Base-by-base conservation (phyloP, 2,797 vertebrate species). In the Moxostoma hubbsi region DNA sequence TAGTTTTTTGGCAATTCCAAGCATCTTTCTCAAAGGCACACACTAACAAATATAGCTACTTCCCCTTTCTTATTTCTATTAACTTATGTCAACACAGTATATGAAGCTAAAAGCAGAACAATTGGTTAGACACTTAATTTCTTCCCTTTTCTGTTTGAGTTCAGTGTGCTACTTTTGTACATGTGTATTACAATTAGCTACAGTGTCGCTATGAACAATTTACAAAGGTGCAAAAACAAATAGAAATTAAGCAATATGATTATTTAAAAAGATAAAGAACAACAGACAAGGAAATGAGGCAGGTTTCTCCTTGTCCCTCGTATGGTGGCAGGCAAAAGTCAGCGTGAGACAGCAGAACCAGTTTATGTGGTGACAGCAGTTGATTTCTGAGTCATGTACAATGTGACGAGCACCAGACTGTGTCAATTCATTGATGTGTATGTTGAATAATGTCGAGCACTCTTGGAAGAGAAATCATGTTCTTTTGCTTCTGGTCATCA, bases 401-500 rank as follows among this genome's bases (percentile, higher is more conserved):
- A n/a, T 46, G 49, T 53, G 36, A 18, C 65, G 5, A 2, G 2
- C 12, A 59, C 9, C 47, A 70, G 15, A 36, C 36, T 4, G 36
- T 36, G 36, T 36, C 1, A 9, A 24, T 53, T 50, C 36, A n/a
- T 45, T 54, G 36, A n/a, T 18, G 47, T 62, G n/a, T 54, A 47
- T 53, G 47, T 68, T 77, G 5, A 13, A 7, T 50, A 50, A 46
- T 0, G 5, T 51, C 51, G 1, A 1, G 12, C 36, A 58, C 4
- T 62, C 2, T 9, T 36, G 18, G 18, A 6, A 59, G 12, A 59
- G 13, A 77, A 9, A 53, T 53, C 5, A 43, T 69, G 65, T 51
- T 59, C 47, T 77, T 77, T 77, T 58, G 11, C 49, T 58, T 36
- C 62, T 73, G 58, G 47, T 73, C 59, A 12, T 16, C 15, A 67